Conservation (phyloP, 2,888 invertebrate genomes). For the Smittia aterrima region DNA sequence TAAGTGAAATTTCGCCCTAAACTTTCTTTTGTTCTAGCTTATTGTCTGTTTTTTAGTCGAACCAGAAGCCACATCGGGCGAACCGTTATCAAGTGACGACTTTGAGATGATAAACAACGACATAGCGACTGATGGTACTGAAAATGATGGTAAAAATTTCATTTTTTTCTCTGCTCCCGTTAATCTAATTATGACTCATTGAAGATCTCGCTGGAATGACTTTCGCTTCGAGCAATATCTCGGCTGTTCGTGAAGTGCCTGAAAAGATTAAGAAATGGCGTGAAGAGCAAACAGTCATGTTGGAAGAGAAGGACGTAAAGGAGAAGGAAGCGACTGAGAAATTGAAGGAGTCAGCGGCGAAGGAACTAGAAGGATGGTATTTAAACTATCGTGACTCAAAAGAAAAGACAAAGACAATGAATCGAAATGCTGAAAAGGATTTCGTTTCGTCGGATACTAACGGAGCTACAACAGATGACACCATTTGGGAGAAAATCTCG, state of each 20-base stretch:
- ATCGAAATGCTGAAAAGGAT: not conserved
- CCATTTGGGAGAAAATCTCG: constrained; percentile 8
- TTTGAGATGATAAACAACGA: constrained; percentile 20
- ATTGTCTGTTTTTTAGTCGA: constrained; percentile 10
- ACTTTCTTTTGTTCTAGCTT: constrained; percentile 6
- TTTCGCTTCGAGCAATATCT: not conserved
- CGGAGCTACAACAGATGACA: not conserved
- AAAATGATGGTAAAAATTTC: constrained; percentile 19
- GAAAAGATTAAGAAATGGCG: constrained; percentile 23
- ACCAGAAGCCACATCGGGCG: not conserved
- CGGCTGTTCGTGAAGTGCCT: not conserved
- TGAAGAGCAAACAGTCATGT: not conserved
- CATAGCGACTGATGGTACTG: not conserved
- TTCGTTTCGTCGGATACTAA: not conserved
- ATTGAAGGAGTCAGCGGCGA: not conserved
- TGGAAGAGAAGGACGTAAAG: constrained; percentile 7
- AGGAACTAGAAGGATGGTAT: constrained; percentile 23
- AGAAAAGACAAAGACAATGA: constrained; percentile 9
- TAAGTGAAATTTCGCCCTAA: not conserved
- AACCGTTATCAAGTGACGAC: not conserved
- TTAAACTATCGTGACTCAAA: not conserved
- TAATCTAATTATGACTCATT: not conserved
- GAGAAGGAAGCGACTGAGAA: constrained; percentile 32
- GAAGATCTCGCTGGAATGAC: constrained; percentile 22
- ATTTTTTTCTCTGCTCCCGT: not conserved